Percentiles rank a stretch among this genome's conserved stretches.
phyloP scores from a whole-genome alignment of 1,140 invertebrate genomes.

The Pogonomyrmex barbatus region DNA sequence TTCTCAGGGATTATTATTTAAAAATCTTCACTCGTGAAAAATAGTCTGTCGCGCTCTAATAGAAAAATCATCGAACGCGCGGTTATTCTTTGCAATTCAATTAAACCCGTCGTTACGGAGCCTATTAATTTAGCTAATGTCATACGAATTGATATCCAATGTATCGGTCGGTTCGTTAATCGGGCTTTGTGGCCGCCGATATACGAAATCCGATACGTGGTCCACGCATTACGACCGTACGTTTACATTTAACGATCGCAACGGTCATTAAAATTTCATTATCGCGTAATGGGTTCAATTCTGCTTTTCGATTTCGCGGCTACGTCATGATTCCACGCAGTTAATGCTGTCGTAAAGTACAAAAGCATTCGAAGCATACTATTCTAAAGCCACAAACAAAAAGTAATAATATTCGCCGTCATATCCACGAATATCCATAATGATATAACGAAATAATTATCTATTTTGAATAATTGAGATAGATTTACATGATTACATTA shows the following conservation, averaged over 20 bases:
- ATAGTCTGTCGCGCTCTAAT: slow-evolving; percentile 6
- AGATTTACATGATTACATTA: slow-evolving; percentile 21
- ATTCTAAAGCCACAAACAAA: slow-evolving; percentile 46
- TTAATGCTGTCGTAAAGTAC: slow-evolving; percentile 57
- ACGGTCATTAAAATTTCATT: slow-evolving; percentile 34
- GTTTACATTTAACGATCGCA: slow-evolving; percentile 16
- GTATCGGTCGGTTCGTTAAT: slow-evolving; percentile 16
- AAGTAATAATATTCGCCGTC: slow-evolving; percentile 33
- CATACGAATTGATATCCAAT: not conserved
- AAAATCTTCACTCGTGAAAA: slow-evolving; percentile 19
- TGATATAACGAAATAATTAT: slow-evolving; percentile 35
- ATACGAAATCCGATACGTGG: not conserved
- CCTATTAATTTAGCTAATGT: slow-evolving; percentile 34
- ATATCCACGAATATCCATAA: slow-evolving; percentile 46
- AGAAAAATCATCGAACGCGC: not conserved
- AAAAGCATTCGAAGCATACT: slow-evolving; percentile 38
- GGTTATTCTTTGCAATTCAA: not conserved
- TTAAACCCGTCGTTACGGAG: not conserved
- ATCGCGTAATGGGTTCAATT: slow-evolving; percentile 25
- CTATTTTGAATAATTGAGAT: slow-evolving; percentile 53
- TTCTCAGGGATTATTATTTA: slow-evolving; percentile 68
- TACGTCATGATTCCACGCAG: slow-evolving; percentile 16
- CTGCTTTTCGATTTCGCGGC: not conserved
- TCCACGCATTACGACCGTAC: not conserved
- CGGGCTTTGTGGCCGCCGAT: not conserved